phyloP scores from a whole-genome alignment of 1,140 invertebrate species.

The Alviniconcha marisindica region DNA sequence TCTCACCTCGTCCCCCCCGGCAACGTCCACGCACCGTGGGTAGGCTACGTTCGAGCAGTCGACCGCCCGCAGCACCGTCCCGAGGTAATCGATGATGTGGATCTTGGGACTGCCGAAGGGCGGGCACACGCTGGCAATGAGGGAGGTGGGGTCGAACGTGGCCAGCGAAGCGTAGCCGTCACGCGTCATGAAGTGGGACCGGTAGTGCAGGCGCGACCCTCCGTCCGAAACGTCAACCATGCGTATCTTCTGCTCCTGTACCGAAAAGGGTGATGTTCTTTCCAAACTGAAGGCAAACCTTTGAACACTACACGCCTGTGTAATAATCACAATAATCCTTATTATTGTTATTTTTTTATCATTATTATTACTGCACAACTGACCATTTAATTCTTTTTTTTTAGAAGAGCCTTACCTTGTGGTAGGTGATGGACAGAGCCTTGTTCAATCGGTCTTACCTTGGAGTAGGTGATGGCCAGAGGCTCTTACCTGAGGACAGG shows the following conservation, averaged over 20 bases:
- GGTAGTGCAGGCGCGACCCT: slow-evolving; percentile 15
- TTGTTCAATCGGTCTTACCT: too few relatives aligned
- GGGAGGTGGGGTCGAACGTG: slow-evolving; percentile 5
- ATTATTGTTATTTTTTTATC: too few relatives aligned
- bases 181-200: slow-evolving; percentile 32
- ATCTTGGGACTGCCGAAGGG: slow-evolving; percentile 34
- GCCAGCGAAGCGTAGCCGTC: slow-evolving; percentile 38
- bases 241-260: slow-evolving; percentile 37
- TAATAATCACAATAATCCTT: too few relatives aligned
- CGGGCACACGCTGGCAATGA: slow-evolving; percentile 34
- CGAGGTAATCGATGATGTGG: slow-evolving; percentile 34
- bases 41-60: slow-evolving; percentile 32
- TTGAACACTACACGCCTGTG: too few relatives aligned
- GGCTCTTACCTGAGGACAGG: too few relatives aligned
- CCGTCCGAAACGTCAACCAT: slow-evolving; percentile 17
- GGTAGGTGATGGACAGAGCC: too few relatives aligned
- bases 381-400: too few relatives aligned
- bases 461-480: too few relatives aligned
- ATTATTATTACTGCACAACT: too few relatives aligned
- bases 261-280: background rate
- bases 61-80: slow-evolving; percentile 9
- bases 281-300: too few relatives aligned
- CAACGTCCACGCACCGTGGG: slow-evolving; percentile 32
- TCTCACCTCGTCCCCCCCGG: slow-evolving; percentile 33
- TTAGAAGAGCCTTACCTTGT: too few relatives aligned